Evolutionary conservation across 2,888 invertebrate genomes (phyloP), one percentile per base, ranked within the genome.

Genomic region (Auanema sp.): DNA sequence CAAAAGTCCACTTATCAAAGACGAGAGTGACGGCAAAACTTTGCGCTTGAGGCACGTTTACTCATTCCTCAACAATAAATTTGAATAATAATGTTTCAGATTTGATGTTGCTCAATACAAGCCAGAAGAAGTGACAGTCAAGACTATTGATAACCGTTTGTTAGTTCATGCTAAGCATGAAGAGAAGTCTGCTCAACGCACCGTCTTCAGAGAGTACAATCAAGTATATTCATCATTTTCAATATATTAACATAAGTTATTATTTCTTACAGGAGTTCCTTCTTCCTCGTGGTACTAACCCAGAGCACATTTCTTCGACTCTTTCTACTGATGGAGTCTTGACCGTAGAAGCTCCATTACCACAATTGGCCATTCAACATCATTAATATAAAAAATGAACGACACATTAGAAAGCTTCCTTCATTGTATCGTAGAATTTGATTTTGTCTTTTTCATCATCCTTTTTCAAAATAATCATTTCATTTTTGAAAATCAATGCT

Each of bases 61-160:
- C 25, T 18, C n/a, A 23, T 24, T 6, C 11, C 10, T 47, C 47
- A 47, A 47, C 3, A 3, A 18, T n/a, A 10, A 47, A 47, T 47
- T 5, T 47, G 47, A 10, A 21, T 18, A 47, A 21, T 18, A 6
- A 47, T 47, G 3, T 16, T 80, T 41, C 50, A 83, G 82, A 84
- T 97, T 97, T 87, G 96, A 97, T 85, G 94, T 97, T 79, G 92
- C 93, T 84, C 93, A 96, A 86, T 97, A 96, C 87, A 91, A 91
- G 62, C 88, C 88, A 3, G 97, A 97, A 86, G 96, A 97, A 88
- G 83, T 83, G 21, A 92, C 93, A 84, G 95, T 97, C 75, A 96
- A 95, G 88, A 97, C 96, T 73, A 92, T 95, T 78, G 96, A 96
- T 88, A 95, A 95, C 87, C 92, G 93, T 89, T 89, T 97, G 66